Evolutionary conservation across 2,113 vertebrate genomes (phyloP).

Genomic region (Eclectus roratus): DNA sequence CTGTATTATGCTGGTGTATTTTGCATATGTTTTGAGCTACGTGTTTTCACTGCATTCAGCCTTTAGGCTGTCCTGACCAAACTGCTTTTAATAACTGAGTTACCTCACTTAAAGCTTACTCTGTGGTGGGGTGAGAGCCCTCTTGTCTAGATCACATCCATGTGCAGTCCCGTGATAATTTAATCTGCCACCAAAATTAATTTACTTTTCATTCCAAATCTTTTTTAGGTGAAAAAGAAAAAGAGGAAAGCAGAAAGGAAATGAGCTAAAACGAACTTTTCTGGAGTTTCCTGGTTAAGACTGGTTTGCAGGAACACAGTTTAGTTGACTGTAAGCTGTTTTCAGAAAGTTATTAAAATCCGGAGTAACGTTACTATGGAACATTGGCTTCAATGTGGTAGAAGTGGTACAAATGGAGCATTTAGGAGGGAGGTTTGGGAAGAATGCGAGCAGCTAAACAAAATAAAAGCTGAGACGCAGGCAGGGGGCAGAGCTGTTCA

Average conservation of each 20-base stretch:
- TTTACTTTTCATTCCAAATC: background rate
- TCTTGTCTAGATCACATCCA: background rate
- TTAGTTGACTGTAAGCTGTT: background rate
- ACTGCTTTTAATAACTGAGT: background rate
- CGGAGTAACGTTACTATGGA: slow-evolving; percentile 10
- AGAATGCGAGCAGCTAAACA: background rate
- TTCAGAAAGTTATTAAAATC: background rate
- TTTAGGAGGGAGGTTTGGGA: slow-evolving; percentile 14
- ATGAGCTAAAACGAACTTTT: background rate
- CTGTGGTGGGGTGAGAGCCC: background rate
- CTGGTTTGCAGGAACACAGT: background rate
- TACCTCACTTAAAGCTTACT: background rate
- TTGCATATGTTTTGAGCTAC: background rate
- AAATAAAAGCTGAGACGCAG: slow-evolving; percentile 32
- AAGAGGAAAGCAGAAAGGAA: background rate
- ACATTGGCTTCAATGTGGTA: slow-evolving; percentile 12
- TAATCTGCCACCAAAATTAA: background rate
- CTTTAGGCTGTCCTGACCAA: background rate
- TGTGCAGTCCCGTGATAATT: background rate
- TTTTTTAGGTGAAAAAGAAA: background rate
- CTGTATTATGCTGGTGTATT: background rate
- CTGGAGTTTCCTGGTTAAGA: background rate
- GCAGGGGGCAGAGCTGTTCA: slow-evolving; percentile 65
- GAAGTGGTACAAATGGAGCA: slow-evolving; percentile 32
- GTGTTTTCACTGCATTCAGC: background rate